Evolutionary conservation across 2,113 vertebrate species (phyloP), one percentile per base, ranked within the genome.

Genomic region (Pteruthius melanotis): DNA sequence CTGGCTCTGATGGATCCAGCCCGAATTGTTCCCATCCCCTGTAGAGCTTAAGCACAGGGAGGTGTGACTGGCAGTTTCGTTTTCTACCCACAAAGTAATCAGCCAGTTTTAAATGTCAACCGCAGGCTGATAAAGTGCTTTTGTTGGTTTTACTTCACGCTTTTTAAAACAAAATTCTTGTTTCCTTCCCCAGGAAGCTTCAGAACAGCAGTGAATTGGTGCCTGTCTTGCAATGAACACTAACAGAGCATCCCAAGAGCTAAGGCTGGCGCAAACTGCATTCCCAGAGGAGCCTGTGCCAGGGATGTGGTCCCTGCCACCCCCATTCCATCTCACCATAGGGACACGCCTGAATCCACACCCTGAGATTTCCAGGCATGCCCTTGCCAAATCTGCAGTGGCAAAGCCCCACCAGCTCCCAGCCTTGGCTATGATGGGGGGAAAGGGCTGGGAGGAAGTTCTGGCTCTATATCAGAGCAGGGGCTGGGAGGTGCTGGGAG

Each of bases 1-100:
- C 15, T 22, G 21, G 23, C 40, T 90, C 31, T 47, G 65, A 44
- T 15, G 22, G 33, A 80, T 15, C 11, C 63, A 71, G 19, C 37
- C 19, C 0, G 0, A 45, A 31, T 8, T 53, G 31, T 39, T 30
- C 30, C 30, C 0, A 0, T 35, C 7, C 20, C 4, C 22, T 9
- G 1, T 7, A 80, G 26, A 77, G 27, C 50, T 74, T 42, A 54
- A 40, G 50, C 1, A 7, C 49, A 53, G 39, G 10, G 24, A 63
- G n/a, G 6, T 47, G 65, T 50, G 24, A 24, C 6, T 0, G 0
- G 13, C 22, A 59, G 42, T 44, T 50, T 65, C 1, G 0, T 18
- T 78, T 20, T 49, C 78, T 61, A 7, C 16, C 74, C 74, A 53
- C 69, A 74, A 39, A 78, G 39, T 27, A 22, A 65, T 20, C 49